Percentiles rank a stretch among this genome's conserved stretches.
These are phyloP conservation scores for Siphamia tubifer DNA, from an alignment of 2,113 vertebrate genomes.

Conservation along the genomic window DNA sequence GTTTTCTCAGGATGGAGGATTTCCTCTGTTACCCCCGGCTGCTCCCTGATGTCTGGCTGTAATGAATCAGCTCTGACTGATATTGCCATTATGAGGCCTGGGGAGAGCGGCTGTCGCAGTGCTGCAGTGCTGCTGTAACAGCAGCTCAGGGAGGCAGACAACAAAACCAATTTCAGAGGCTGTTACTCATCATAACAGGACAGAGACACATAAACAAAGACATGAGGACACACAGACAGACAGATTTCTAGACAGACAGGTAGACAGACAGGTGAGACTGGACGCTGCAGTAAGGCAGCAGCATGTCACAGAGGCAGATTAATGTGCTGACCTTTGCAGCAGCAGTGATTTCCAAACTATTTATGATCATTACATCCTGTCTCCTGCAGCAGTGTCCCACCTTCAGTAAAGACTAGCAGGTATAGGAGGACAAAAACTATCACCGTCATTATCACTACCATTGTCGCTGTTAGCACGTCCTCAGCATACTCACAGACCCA, in stretches of 20 bases:
- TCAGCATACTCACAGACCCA: neutral
- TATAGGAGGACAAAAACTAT: neutral
- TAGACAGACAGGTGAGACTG: neutral
- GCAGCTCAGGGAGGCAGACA: neutral
- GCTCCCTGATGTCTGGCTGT: conserved; percentile 2
- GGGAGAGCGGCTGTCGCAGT: conserved; percentile 22
- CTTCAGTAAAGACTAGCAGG: neutral
- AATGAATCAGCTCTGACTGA: conserved; percentile 33
- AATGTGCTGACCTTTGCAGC: conserved; percentile 38
- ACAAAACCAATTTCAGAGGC: neutral
- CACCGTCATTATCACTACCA: too few relatives aligned
- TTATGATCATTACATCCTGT: conserved; percentile 32
- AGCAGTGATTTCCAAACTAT: conserved; percentile 12
- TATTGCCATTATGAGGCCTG: conserved; percentile 3
- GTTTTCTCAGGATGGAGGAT: neutral
- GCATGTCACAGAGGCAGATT: conserved; percentile 9
- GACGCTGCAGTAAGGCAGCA: neutral
- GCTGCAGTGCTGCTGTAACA: conserved; percentile 11
- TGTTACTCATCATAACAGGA: conserved; percentile 1
- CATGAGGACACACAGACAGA: neutral
- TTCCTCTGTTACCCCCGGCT: neutral
- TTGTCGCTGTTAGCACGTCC: too few relatives aligned
- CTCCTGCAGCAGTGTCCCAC: neutral
- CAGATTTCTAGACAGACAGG: neutral
- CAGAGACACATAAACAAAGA: neutral